Evolutionary conservation across 1,140 invertebrate genomes (phyloP).

Genomic region (Physella acuta): DNA sequence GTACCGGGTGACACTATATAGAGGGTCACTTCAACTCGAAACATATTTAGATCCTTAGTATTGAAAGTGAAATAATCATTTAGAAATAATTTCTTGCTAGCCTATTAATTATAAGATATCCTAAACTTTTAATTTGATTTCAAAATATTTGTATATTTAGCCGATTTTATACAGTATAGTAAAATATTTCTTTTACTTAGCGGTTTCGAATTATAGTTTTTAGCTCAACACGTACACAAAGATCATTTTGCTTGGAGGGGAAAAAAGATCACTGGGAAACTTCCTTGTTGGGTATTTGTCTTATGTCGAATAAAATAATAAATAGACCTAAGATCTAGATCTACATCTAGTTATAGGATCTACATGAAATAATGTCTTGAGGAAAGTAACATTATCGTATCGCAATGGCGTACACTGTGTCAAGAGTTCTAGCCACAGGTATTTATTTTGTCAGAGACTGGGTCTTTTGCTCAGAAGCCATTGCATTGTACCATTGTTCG

Average conservation of each 20-base stretch:
- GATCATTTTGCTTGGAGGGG: no score
- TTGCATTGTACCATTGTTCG: constrained; percentile 14
- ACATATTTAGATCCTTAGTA: no score
- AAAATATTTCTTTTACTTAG: neutral
- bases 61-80: no score
- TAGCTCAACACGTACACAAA: constrained; percentile 4
- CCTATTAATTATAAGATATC: no score
- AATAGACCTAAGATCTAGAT: no score
- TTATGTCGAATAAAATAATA: no score
- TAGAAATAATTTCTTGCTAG: no score
- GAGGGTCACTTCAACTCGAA: no score
- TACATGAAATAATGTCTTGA: no score
- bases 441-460: constrained; percentile 21
- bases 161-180: neutral
- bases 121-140: no score
- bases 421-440: constrained; percentile 2
- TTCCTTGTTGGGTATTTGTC: neutral
- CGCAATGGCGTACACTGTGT: constrained; percentile 20
- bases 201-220: neutral
- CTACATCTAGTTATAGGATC: no score
- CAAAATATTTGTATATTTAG: neutral
- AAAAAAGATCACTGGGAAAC: neutral
- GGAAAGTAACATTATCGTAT: neutral
- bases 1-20: no score
- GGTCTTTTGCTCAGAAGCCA: constrained; percentile 16